Base-by-base conservation (phyloP, 2,888 invertebrate species). In the Liposcelis brunnea region DNA sequence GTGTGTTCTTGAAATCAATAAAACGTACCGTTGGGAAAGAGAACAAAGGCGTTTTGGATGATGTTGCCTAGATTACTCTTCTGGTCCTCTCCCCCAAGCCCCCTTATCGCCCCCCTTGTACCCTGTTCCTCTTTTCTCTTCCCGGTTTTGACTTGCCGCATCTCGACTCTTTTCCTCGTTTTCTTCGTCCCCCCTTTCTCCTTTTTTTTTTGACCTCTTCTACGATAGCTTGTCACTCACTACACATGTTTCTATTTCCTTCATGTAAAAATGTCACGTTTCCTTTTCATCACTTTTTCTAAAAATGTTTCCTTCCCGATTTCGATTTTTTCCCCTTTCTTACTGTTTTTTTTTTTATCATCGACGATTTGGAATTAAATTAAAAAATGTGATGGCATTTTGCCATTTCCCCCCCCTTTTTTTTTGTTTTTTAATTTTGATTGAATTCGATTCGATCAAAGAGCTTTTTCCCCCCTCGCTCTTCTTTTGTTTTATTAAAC, bases 51-150 rank as follows among this genome's bases (percentile, higher is more conserved):
- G 46, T 49, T 38, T 11, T 47, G 44, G 26, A 26, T 26, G 26
- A 26, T 26, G 26, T 26, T 26, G 26, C 26, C 14, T 38, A 36
- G 48, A 33, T 55, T 61, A 55, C 53, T 51, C 59, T 57, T 54
- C 55, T 53, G 55, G 55, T 57, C 55, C 58, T 58, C 58, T 56
- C 54, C 46, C 35, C 46, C 44, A 58, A 64, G 15, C 45, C 31
- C 42, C 42, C 42, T 47, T 12, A 21, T 65, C 64, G 64, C 65
- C 64, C 64, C 34, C 40, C 35, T 32, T 37, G 18, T 42, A 46
- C 43, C n/a, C 31, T 46, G 8, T 44, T 36, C 18, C 43, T 33
- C 21, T 36, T 21, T 19, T 15, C 16, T 18, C 37, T n/a, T 34
- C 44, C n/a, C n/a, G n/a, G n/a, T n/a, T n/a, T n/a, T n/a, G n/a